These are phyloP conservation scores for Turritopsis rubra DNA, from an alignment of 30 jellyfish, hydroid and myxozoan species.

Conservation along the genomic window DNA sequence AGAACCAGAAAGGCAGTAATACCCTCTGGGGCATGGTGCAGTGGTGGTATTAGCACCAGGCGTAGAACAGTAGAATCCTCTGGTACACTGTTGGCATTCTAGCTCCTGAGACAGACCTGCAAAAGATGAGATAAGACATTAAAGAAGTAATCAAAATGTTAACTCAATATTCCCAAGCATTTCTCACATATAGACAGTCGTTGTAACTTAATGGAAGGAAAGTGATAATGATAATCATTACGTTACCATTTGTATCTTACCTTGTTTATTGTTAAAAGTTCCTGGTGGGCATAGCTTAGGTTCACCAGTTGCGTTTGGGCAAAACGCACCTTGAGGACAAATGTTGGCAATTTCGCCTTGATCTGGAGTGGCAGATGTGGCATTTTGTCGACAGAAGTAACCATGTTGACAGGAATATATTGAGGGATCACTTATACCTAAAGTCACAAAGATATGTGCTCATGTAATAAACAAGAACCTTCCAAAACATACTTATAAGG, in stretches of 20 bases:
- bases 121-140: background rate
- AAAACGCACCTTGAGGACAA: conserved; percentile 86
- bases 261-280: conserved; percentile 71
- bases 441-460: background rate
- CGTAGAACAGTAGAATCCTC: conserved; percentile 72
- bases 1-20: conserved; percentile 85
- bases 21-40: conserved; percentile 85
- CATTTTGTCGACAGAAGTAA: conserved; percentile 87
- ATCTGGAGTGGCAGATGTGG: conserved; percentile 74
- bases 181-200: background rate
- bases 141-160: background rate
- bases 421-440: conserved; percentile 68
- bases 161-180: background rate
- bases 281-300: conserved; percentile 94
- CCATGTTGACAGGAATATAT: conserved; percentile 60
- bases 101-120: conserved; percentile 45
- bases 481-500: conserved; percentile 34
- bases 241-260: conserved; percentile 39
- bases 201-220: too few relatives aligned
- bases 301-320: conserved; percentile 93
- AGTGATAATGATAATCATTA: too few relatives aligned
- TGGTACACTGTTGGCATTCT: conserved; percentile 80
- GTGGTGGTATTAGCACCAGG: conserved; percentile 72
- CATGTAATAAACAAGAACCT: background rate
- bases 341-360: conserved; percentile 91